phyloP scores from a whole-genome alignment of 2,888 invertebrate genomes.

The Pristionchus japonicus region DNA sequence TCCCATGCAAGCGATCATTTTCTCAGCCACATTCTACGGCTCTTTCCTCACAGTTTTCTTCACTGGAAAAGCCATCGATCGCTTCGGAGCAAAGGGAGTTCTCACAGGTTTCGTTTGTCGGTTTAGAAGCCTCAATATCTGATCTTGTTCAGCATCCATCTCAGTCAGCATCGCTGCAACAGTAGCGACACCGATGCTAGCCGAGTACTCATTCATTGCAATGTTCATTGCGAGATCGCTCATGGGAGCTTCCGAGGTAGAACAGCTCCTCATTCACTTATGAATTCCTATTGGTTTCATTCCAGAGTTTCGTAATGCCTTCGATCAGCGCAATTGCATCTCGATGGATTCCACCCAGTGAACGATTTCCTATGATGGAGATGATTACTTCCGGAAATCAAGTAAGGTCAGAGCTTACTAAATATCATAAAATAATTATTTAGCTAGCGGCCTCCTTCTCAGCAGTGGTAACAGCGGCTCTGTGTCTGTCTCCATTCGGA shows the following conservation, averaged over 20 bases:
- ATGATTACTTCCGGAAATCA: slow-evolving; percentile 3
- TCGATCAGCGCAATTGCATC: background rate
- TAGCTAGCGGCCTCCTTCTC: slow-evolving; percentile 41
- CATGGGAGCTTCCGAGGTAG: slow-evolving; percentile 69
- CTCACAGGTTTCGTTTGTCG: slow-evolving; percentile 52
- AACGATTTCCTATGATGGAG: background rate
- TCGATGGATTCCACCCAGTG: background rate
- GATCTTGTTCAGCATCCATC: background rate
- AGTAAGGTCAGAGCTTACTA: background rate
- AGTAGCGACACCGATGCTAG: background rate
- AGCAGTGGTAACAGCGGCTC: background rate
- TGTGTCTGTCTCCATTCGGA: slow-evolving; percentile 32
- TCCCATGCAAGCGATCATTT: slow-evolving; percentile 58
- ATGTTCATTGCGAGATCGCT: slow-evolving; percentile 57
- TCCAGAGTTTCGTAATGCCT: slow-evolving; percentile 7
- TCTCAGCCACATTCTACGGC: slow-evolving; percentile 67
- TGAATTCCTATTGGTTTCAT: too few species aligned
- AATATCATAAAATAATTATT: background rate
- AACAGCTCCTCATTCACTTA: too few species aligned
- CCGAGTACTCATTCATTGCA: slow-evolving; percentile 51
- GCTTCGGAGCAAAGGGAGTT: slow-evolving; percentile 62
- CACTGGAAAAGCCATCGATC: slow-evolving; percentile 63
- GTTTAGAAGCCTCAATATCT: background rate
- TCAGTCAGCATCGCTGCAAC: background rate
- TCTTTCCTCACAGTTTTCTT: slow-evolving; percentile 56